A percentile compares a stretch with the other conserved stretches of the same genome.
Evolutionary conservation across 2,113 vertebrate genomes (phyloP).

Genomic region (Edolisoma coerulescens): DNA sequence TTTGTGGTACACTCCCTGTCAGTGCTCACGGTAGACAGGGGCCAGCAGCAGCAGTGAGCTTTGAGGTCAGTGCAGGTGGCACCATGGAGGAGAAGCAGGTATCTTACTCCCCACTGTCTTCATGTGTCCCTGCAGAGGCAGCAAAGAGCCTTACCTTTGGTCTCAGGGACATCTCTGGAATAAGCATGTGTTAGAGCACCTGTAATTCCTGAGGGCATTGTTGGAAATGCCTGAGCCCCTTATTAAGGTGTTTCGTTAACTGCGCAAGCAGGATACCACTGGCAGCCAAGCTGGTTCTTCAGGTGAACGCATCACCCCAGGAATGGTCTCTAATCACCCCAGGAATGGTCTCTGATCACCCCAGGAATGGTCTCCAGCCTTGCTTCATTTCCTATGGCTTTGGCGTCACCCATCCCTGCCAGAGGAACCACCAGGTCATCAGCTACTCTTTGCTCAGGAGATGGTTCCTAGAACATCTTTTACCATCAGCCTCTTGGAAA

Average conservation of each 20-base stretch:
- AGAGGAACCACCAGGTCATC: not conserved
- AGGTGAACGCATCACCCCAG: not conserved
- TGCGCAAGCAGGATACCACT: conserved; percentile 32
- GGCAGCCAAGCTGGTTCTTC: conserved; percentile 53
- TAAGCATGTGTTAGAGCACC: conserved; percentile 38
- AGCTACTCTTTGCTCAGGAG: not conserved
- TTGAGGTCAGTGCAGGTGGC: not conserved
- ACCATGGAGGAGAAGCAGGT: not conserved
- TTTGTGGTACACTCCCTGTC: not conserved
- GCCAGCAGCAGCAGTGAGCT: not conserved
- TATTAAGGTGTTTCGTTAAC: conserved; percentile 51
- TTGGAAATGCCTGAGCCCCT: conserved; percentile 34
- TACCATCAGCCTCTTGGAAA: not conserved
- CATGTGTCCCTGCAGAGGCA: not conserved
- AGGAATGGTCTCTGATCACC: conserved; percentile 6
- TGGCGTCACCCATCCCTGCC: not conserved
- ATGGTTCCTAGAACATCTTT: not conserved
- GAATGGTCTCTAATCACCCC: conserved; percentile 1
- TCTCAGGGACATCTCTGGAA: conserved; percentile 27
- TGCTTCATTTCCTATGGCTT: conserved; percentile 47
- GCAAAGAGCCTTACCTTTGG: not conserved
- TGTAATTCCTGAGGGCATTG: conserved; percentile 60
- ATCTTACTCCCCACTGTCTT: not conserved
- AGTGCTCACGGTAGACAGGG: not conserved
- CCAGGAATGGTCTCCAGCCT: not conserved